Base-by-base conservation (phyloP, 2,888 invertebrate species). In the Parthenolecanium corni region DNA sequence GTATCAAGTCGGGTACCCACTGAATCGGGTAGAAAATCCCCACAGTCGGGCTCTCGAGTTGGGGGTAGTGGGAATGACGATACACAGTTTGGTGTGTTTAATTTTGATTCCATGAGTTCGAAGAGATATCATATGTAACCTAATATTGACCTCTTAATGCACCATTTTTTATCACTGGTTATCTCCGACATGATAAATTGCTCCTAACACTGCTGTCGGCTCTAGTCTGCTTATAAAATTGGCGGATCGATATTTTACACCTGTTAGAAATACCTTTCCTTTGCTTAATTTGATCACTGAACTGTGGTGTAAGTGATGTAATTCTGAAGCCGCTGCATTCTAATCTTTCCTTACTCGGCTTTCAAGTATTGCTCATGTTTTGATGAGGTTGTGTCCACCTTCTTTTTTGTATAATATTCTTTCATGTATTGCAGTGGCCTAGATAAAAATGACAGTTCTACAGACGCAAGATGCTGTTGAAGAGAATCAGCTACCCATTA, bases 371-470 rank as follows among this genome's bases (percentile, higher is more conserved):
- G 31, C 9, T 4, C 31, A 31, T 31, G 31, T n/a, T n/a, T 31
- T 31, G 31, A 31, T 6, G 31, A 6, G 9, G 4, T 31, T 31
- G 31, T 6, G 4, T 31, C n/a, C n/a, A 6, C 31, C 31, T n/a
- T n/a, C 31, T 31, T 6, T 6, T 31, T 31, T 31, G 31, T 4
- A n/a, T n/a, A n/a, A 6, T 31, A 31, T 31, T 31, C 31, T 31
- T 6, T 31, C 31, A 49, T 21, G 31, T 25, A 6, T 57, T 31
- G 9, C 36, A 61, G 61, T 40, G 21, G 51, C 23, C 38, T 61
- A 51, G 61, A 21, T 51, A 73, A 77, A 77, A 73, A 77, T 77
- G 77, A 76, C 77, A 73, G 75, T 76, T 71, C 73, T 76, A 74
- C 74, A 74, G 71, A 74, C 74, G 73, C 75, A 74, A 71, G 75